These are phyloP conservation scores for Eupithecia inturbata DNA, from an alignment of 2,888 invertebrate species.

Conservation along the genomic window DNA sequence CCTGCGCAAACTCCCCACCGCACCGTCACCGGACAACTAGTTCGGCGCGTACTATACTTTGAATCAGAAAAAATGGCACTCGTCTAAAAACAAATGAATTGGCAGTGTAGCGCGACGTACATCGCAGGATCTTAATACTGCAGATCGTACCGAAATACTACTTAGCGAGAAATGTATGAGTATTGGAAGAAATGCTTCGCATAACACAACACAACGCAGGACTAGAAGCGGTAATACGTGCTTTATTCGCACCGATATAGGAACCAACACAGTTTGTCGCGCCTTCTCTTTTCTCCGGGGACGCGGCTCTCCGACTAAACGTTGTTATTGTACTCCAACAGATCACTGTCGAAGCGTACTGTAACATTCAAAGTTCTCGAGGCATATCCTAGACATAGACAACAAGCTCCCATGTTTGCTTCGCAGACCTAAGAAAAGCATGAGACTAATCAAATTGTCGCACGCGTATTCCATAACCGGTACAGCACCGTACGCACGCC, in stretches of 20 bases:
- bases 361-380: too few relatives aligned
- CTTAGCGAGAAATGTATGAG: slow-evolving; percentile 55
- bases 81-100: background rate
- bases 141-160: slow-evolving; percentile 44
- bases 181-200: slow-evolving; percentile 58
- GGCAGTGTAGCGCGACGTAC: slow-evolving; percentile 12
- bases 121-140: slow-evolving; percentile 18
- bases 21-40: too few relatives aligned
- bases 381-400: background rate
- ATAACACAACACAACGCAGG: slow-evolving; percentile 59
- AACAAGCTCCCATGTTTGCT: background rate
- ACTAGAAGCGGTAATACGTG: slow-evolving; percentile 61
- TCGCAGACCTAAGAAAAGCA: background rate
- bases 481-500: background rate
- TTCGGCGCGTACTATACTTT: too few relatives aligned
- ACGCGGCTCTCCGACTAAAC: background rate
- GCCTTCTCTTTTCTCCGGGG: background rate
- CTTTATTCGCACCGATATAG: slow-evolving; percentile 28
- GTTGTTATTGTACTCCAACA: background rate
- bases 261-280: slow-evolving; percentile 14
- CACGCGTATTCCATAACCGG: slow-evolving; percentile 1
- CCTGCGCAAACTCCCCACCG: too few relatives aligned
- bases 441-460: background rate
- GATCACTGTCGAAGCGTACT: too few relatives aligned
- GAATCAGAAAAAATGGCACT: background rate